Conservation (phyloP, 1,140 invertebrate species). For the Leguminivora glycinivorella region DNA sequence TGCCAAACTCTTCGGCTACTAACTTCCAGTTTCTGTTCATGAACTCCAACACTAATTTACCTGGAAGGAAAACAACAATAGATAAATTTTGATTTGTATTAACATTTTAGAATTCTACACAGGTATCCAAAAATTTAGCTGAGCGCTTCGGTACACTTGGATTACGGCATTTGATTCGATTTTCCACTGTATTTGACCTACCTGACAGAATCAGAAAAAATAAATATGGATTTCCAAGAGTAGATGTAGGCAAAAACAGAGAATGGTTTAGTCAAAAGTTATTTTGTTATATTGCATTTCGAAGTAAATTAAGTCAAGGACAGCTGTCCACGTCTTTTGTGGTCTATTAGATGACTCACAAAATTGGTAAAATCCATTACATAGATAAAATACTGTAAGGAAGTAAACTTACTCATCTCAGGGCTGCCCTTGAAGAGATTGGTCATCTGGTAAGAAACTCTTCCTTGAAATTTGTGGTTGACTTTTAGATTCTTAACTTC, state of each 20-base stretch:
- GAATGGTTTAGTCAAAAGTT: too few relatives aligned
- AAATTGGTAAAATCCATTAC: not conserved
- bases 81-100: not conserved
- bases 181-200: too few relatives aligned
- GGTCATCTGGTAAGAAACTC: constrained; percentile 48
- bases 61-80: constrained; percentile 44
- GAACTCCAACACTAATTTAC: constrained; percentile 51
- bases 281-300: too few relatives aligned
- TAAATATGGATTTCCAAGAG: too few relatives aligned
- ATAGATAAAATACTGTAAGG: constrained; percentile 17
- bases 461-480: constrained; percentile 47
- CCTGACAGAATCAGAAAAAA: too few relatives aligned
- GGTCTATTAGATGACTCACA: not conserved
- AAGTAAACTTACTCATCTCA: constrained; percentile 51
- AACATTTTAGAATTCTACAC: too few relatives aligned
- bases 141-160: too few relatives aligned
- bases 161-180: too few relatives aligned
- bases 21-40: constrained; percentile 57
- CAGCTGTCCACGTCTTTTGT: not conserved
- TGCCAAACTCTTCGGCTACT: constrained; percentile 54
- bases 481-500: constrained; percentile 41
- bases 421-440: constrained; percentile 54
- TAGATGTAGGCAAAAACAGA: too few relatives aligned
- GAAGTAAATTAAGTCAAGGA: too few relatives aligned
- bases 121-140: too few relatives aligned